Evolutionary conservation across 2,113 vertebrate species (phyloP), one percentile per base, ranked within the genome.

Genomic region (Oophaga pumilio): DNA sequence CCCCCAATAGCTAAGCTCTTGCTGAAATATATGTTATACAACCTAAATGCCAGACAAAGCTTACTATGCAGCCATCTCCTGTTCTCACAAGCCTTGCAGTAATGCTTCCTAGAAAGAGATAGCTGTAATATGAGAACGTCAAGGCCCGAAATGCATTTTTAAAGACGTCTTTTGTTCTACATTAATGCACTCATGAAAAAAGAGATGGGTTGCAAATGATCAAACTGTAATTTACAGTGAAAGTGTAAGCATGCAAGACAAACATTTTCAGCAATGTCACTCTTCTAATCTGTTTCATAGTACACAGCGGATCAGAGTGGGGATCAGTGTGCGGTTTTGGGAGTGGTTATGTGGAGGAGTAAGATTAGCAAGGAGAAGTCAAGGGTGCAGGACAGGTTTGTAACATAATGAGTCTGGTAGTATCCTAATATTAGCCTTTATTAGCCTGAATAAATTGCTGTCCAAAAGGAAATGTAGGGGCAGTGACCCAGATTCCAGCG

Each of bases 321-420:
- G 84, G 84, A 78, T 86, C 76, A 86, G 76, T 86, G 62, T 86
- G 76, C 24, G 76, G 76, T 69, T 86, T 86, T 64, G 85, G 76
- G 60, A 86, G 74, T 77, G 76, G 62, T 56, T 33, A 26, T 53
- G 6, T 28, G 59, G 24, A 78, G 60, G 59, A 86, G 83, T 43
- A 17, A 56, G n/a, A 77, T 60, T 77, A 66, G 18, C 17, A 10
- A 86, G 60, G 60, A 78, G 76, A 66, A 56, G 76, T 79, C 60
- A n/a, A 56, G 15, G 26, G 57, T 57, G 52, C 77, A 80, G 77
- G 77, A 80, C 53, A 60, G 57, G 81, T 68, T 83, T 68, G 26
- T 26, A 26, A 69, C 49, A 17, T 53, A 49, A 83, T 26, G 62
- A 68, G 50, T 69, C 62, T 17, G 49, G 10, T 68, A 68, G 24